Evolutionary conservation across 2,113 vertebrate species (phyloP).

Genomic region (Sinocyclocheilus anophthalmus): DNA sequence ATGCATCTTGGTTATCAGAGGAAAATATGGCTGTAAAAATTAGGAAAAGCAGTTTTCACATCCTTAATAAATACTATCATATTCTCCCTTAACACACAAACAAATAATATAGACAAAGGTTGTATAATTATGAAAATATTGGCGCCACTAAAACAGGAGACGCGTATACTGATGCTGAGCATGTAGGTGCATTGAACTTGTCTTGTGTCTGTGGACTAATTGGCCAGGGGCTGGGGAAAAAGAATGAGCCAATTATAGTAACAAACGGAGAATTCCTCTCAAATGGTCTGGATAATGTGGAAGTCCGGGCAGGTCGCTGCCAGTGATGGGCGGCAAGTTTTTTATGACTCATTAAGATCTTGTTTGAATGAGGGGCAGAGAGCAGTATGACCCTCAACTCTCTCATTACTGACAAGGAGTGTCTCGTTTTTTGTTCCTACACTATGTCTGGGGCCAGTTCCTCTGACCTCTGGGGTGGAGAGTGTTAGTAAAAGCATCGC

Average conservation of each 20-base stretch:
- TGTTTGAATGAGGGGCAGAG: slow-evolving; percentile 37
- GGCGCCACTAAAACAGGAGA: not conserved
- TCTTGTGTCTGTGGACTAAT: slow-evolving; percentile 47
- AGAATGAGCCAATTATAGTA: slow-evolving; percentile 63
- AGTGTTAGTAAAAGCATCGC: not conserved
- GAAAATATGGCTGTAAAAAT: not conserved
- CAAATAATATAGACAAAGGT: not conserved
- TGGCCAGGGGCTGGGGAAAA: slow-evolving; percentile 46
- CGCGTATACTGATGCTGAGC: not conserved
- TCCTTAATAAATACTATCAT: not conserved
- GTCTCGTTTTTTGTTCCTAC: not conserved
- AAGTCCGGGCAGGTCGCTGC: slow-evolving; percentile 54
- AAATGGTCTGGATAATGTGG: slow-evolving; percentile 66
- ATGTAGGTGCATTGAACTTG: slow-evolving; percentile 1
- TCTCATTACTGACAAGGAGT: slow-evolving; percentile 39
- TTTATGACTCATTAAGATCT: slow-evolving; percentile 72
- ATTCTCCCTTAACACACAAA: not conserved
- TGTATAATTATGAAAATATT: slow-evolving; percentile 1
- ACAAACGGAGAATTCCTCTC: slow-evolving; percentile 67
- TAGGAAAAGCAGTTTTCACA: not conserved
- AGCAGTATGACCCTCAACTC: slow-evolving; percentile 12
- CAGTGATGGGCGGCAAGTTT: slow-evolving; percentile 36
- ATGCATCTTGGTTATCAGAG: not conserved
- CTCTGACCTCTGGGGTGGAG: slow-evolving; percentile 3
- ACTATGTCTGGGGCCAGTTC: not conserved